Evolutionary conservation across 1,140 invertebrate species (phyloP).

Genomic region (Drosophila seguyi): DNA sequence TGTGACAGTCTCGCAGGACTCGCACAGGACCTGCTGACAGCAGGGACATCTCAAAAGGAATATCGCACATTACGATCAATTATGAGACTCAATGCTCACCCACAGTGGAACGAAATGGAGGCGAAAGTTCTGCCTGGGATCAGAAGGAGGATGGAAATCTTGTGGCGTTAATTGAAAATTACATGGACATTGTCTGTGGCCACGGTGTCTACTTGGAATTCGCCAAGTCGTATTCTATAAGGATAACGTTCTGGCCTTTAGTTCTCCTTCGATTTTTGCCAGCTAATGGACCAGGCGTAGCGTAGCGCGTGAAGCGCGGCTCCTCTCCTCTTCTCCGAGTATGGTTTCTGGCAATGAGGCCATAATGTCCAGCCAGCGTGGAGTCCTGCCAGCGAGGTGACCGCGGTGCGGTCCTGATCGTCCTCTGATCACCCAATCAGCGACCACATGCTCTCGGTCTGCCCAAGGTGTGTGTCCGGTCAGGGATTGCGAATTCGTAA

Average conservation of each 20-base stretch:
- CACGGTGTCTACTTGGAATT: constrained; percentile 72
- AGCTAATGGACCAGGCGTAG: constrained; percentile 54
- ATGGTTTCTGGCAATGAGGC: constrained; percentile 79
- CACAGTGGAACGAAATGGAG: constrained; percentile 67
- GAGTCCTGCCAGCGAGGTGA: constrained; percentile 31
- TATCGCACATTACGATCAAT: constrained; percentile 83
- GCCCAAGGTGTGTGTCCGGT: constrained; percentile 29
- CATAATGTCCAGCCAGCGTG: constrained; percentile 78
- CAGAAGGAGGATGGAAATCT: constrained; percentile 46
- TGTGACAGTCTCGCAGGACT: constrained; percentile 38
- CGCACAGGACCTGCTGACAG: constrained; percentile 66
- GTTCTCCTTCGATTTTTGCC: constrained; percentile 12
- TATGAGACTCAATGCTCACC: constrained; percentile 78
- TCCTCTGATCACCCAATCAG: constrained; percentile 56
- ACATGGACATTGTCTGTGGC: constrained; percentile 74
- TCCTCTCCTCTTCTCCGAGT: constrained; percentile 64
- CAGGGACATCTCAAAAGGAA: constrained; percentile 33
- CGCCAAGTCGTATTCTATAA: constrained; percentile 20
- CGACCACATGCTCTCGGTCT: constrained; percentile 54
- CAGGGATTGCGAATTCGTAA: constrained; percentile 26
- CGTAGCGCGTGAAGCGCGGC: constrained; percentile 56
- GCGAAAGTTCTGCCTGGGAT: constrained; percentile 37
- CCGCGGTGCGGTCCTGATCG: constrained; percentile 37
- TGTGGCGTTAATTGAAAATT: constrained; percentile 82
- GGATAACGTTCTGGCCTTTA: neutral